Evolutionary conservation across 2,113 vertebrate species (phyloP).

Genomic region (Cyanoramphus novaezelandiae): DNA sequence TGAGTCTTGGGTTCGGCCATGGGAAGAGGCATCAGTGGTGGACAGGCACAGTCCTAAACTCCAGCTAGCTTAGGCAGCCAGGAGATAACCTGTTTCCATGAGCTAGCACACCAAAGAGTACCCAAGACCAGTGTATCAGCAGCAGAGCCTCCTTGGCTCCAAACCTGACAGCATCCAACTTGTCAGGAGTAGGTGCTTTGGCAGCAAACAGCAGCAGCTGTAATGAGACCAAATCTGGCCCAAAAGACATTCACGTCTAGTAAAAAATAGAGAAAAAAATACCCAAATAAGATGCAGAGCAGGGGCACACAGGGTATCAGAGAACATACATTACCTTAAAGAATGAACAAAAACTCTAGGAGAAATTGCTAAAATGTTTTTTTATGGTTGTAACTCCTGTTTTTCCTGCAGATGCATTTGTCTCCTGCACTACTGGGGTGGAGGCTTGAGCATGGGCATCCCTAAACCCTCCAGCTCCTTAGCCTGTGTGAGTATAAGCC

Average conservation of each 20-base stretch:
- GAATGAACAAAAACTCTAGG: neutral
- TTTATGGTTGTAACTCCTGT: neutral
- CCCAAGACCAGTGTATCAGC: too few relatives aligned
- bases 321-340: neutral
- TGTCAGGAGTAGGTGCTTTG: neutral
- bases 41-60: neutral
- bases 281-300: neutral
- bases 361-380: neutral
- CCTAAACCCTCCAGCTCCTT: neutral
- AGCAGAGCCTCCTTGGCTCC: neutral
- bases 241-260: neutral
- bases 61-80: neutral
- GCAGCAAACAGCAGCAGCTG: neutral
- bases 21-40: neutral
- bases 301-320: rapidly evolving
- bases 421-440: rapidly evolving
- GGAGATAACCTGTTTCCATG: rapidly evolving
- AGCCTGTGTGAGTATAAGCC: neutral
- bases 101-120: neutral
- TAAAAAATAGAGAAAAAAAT: neutral
- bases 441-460: neutral
- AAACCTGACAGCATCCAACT: neutral
- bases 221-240: neutral
- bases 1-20: neutral
- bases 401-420: neutral